Percentiles rank a stretch among this genome's conserved stretches.
Conservation (phyloP, 2,113 vertebrate genomes). For the Syngnathus scovelli region DNA sequence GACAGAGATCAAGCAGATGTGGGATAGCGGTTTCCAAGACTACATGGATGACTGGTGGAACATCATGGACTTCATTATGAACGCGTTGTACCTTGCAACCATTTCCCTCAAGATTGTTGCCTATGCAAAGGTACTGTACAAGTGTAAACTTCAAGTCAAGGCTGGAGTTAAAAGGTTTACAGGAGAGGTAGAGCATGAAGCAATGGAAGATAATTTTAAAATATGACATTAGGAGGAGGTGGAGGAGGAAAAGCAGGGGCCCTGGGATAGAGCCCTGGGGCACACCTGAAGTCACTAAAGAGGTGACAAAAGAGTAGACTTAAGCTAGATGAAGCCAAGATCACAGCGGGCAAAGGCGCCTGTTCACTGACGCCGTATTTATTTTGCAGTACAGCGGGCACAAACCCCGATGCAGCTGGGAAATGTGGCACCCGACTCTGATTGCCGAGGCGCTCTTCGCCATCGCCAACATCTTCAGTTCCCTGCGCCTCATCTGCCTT, state of each 20-base stretch:
- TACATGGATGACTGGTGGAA: slow-evolving; percentile 99
- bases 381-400: slow-evolving; percentile 77
- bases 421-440: slow-evolving; percentile 94
- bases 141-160: no score
- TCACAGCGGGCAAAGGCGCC: background rate
- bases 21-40: slow-evolving; percentile 93
- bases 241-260: background rate
- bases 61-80: slow-evolving; percentile 99
- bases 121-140: slow-evolving; percentile 81
- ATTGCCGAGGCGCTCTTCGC: slow-evolving; percentile 94
- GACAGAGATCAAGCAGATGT: slow-evolving; percentile 99
- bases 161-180: no score
- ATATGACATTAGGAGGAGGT: no score
- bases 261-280: background rate
- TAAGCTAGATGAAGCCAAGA: background rate
- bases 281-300: background rate
- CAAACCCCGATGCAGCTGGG: slow-evolving; percentile 76
- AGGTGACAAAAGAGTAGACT: background rate
- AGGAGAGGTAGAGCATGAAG: no score
- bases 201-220: background rate
- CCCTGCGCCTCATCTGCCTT: slow-evolving; percentile 90
- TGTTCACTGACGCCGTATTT: background rate
- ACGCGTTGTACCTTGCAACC: slow-evolving; percentile 92
- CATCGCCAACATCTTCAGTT: slow-evolving; percentile 98
- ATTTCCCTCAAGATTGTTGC: slow-evolving; percentile 96